Conservation (phyloP, 2,888 invertebrate genomes). For the Orthonychiurus folsomi region DNA sequence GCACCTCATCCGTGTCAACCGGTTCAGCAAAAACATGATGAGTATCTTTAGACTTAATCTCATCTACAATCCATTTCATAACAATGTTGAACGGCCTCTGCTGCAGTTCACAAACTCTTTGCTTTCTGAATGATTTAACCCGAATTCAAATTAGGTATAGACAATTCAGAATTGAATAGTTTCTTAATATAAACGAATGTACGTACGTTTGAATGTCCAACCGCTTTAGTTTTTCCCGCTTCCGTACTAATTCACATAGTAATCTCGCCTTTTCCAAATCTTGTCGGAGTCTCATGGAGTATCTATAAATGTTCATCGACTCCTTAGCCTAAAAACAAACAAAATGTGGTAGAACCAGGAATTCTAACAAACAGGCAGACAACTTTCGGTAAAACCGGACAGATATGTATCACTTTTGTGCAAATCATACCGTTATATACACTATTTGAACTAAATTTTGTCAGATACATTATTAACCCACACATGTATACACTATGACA, state of each 20-base stretch:
- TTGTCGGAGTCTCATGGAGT: constrained; percentile 87
- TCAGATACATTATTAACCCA: too few relatives aligned
- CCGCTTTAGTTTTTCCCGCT: constrained; percentile 88
- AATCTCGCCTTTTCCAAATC: constrained; percentile 86
- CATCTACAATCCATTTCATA: constrained; percentile 64
- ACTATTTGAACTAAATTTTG: too few relatives aligned
- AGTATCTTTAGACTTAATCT: constrained; percentile 67
- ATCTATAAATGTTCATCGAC: constrained; percentile 50
- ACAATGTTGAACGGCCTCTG: constrained; percentile 73
- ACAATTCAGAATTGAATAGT: constrained; percentile 5
- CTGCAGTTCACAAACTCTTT: constrained; percentile 69
- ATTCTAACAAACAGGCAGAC: too few relatives aligned
- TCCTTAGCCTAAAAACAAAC: not conserved
- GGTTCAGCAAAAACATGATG: constrained; percentile 87
- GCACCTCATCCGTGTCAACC: constrained; percentile 74
- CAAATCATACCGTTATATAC: too few relatives aligned
- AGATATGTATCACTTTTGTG: too few relatives aligned
- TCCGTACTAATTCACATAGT: constrained; percentile 86
- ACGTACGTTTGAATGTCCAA: constrained; percentile 64
- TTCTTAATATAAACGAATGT: not conserved
- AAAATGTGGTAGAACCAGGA: not conserved
- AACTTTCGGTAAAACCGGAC: too few relatives aligned
- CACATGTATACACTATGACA: too few relatives aligned
- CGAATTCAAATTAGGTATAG: too few relatives aligned
- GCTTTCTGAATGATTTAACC: constrained; percentile 47